phyloP scores from a whole-genome alignment of 2,797 vertebrate genomes.

The Cossypha niveicapilla region DNA sequence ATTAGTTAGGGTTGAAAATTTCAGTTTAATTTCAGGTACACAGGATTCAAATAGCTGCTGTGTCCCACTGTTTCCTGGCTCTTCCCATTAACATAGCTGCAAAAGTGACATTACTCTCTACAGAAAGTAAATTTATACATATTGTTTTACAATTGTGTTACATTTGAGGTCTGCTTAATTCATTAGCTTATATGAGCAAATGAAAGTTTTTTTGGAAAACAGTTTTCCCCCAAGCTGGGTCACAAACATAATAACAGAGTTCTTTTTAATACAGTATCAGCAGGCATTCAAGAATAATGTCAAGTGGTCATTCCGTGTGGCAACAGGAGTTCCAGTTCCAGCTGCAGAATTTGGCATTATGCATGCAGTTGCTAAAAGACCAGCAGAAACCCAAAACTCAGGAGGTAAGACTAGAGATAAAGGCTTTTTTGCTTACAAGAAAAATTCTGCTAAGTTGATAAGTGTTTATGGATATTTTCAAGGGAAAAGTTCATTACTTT shows the following conservation, averaged over 20 bases:
- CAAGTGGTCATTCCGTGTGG: not conserved
- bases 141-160: not conserved
- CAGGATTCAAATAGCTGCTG: not conserved
- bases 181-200: not conserved
- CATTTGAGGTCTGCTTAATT: not conserved
- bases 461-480: not conserved
- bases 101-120: not conserved
- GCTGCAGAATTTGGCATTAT: not conserved
- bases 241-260: not conserved
- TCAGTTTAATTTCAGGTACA: not conserved
- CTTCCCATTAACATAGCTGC: not conserved
- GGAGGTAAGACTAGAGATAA: not conserved
- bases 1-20: not conserved
- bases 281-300: not conserved
- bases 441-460: not conserved
- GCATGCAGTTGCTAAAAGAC: not conserved
- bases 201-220: not conserved
- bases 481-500: not conserved
- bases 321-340: not conserved
- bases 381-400: not conserved
- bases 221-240: not conserved
- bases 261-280: not conserved
- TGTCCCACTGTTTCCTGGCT: not conserved
- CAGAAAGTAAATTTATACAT: not conserved
- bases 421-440: not conserved